A percentile compares a stretch with the other conserved stretches of the same genome.
These are phyloP conservation scores for Zaprionus nigranus DNA, from an alignment of 1,140 invertebrate species.

Conservation along the genomic window DNA sequence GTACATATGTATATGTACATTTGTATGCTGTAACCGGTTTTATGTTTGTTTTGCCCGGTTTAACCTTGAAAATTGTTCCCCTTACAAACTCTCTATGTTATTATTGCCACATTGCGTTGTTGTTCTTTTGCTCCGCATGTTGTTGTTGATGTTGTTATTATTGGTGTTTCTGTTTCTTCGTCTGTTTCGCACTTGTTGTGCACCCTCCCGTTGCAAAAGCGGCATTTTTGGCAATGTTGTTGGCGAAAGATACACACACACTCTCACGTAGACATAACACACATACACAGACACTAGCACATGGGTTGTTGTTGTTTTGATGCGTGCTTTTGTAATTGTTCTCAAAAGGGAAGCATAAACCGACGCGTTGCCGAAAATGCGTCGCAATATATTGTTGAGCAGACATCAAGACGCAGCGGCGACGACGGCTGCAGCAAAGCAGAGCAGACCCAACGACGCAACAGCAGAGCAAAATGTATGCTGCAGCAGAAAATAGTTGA, in stretches of 20 bases:
- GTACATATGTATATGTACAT: constrained; percentile 1
- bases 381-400: constrained; percentile 62
- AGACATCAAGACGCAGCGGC: constrained; percentile 31
- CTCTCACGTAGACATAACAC: not conserved
- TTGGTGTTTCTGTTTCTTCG: constrained; percentile 25
- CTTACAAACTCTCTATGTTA: constrained; percentile 78
- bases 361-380: constrained; percentile 62
- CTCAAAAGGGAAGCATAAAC: constrained; percentile 53
- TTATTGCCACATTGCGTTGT: constrained; percentile 64
- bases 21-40: constrained; percentile 77
- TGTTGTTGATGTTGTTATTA: constrained; percentile 9
- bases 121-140: constrained; percentile 20
- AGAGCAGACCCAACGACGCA: constrained; percentile 1
- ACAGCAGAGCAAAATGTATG: constrained; percentile 47
- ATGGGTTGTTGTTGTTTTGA: constrained; percentile 27
- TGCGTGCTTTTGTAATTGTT: constrained; percentile 36
- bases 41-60: constrained; percentile 83
- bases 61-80: constrained; percentile 77
- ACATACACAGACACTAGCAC: not conserved
- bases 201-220: constrained; percentile 8
- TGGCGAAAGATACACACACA: constrained; percentile 28
- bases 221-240: constrained; percentile 17
- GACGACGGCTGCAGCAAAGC: constrained; percentile 23
- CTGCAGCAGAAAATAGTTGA: constrained; percentile 32
- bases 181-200: constrained; percentile 74